These are phyloP conservation scores for Linnaemya tessellans DNA, from an alignment of 2,888 invertebrate species.

Conservation along the genomic window DNA sequence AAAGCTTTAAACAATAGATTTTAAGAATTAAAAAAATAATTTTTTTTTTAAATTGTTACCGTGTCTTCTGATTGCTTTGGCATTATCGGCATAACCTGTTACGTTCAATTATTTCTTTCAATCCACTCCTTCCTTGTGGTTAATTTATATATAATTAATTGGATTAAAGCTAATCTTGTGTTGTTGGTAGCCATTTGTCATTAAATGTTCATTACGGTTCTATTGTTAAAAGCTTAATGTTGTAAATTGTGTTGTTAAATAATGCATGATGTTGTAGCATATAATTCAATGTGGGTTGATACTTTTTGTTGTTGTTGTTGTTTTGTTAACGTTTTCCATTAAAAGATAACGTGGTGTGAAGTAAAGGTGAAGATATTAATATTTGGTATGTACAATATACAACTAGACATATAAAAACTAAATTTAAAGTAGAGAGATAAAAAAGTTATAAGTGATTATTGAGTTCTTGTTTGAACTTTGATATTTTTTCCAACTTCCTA, in stretches of 20 bases:
- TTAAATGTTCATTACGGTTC: slow-evolving; percentile 41
- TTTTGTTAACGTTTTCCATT: not conserved
- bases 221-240: slow-evolving; percentile 32
- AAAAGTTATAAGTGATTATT: no score
- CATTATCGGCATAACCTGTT: not conserved
- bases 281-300: not conserved
- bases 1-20: no score
- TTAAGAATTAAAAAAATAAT: no score
- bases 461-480: no score
- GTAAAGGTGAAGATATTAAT: slow-evolving; percentile 20
- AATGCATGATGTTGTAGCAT: slow-evolving; percentile 2
- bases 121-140: slow-evolving; percentile 20
- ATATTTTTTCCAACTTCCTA: no score
- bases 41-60: not conserved
- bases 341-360: slow-evolving; percentile 2
- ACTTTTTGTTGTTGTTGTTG: no score
- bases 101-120: slow-evolving; percentile 4
- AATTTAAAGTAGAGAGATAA: no score
- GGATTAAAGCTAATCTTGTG: slow-evolving; percentile 25
- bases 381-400: no score
- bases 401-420: no score
- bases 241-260: slow-evolving; percentile 42
- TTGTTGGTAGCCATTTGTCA: slow-evolving; percentile 43
- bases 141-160: slow-evolving; percentile 46
- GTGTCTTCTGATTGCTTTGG: not conserved